Base-by-base conservation (phyloP, 2,888 invertebrate species). In the Drosophila nigritarsus region DNA sequence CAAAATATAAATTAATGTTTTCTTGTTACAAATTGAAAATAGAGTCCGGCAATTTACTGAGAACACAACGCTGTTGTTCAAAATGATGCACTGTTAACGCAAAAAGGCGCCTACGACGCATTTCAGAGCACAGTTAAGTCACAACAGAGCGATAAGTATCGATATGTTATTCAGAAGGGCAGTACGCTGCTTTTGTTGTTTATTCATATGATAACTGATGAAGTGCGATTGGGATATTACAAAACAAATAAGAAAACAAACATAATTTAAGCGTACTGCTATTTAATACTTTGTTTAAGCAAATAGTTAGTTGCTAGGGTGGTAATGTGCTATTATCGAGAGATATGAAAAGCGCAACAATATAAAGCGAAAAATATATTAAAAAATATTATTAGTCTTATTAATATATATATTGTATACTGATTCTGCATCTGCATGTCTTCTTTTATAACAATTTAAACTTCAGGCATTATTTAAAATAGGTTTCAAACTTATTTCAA, bases 51-150 rank as follows among this genome's bases (percentile, higher is more conserved):
- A 30, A 36, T 49, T 45, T 32, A 11, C 51, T 48, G 2, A 36
- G 45, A 45, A 65, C 38, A 48, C 27, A 30, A 61, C 32, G 15
- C 24, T 45, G 30, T 27, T 55, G 29, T 55, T 49, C 24, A 49
- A 68, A 42, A 18, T 40, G 45, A 36, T 32, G 11, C 51, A 30
- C 30, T 65, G 65, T 56, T 60, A 71, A 38, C 60, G 60, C 51
- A 49, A 11, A 29, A 27, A 36, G 24, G 24, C 13, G 11, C 3
- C 15, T 29, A 6, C 1, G 9, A 29, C 53, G 48, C 58, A 54
- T 38, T 38, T 36, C 9, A n/a, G 13, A 13, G n/a, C 56, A 15
- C 53, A 71, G 65, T 61, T 56, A 64, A 24, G 8, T n/a, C 24
- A 49, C 36, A 68, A 53, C 40, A 42, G 27, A 6, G 4, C 11